Evolutionary conservation across 2,888 invertebrate genomes (phyloP).

Genomic region (Meta bourneti): DNA sequence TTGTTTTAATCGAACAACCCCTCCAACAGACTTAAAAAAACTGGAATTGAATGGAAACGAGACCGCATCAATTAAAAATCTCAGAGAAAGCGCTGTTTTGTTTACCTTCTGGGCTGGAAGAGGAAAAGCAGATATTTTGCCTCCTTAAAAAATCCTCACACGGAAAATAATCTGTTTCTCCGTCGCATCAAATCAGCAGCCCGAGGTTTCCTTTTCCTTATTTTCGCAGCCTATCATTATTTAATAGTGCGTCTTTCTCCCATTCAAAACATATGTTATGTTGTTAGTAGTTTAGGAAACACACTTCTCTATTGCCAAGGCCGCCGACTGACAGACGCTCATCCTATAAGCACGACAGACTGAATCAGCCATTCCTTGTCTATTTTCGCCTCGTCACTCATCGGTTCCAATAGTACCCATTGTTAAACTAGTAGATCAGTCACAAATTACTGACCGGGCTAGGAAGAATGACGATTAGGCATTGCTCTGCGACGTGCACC

Average conservation of each 20-base stretch:
- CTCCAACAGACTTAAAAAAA: too few species aligned
- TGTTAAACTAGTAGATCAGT: too few species aligned
- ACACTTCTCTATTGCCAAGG: constrained; percentile 50
- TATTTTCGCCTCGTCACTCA: too few species aligned
- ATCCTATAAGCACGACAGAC: neutral
- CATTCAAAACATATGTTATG: constrained; percentile 44
- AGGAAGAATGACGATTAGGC: too few species aligned
- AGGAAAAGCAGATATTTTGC: neutral
- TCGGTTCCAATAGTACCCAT: too few species aligned
- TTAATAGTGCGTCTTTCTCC: constrained; percentile 33
- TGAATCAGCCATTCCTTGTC: too few species aligned
- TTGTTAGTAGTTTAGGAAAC: constrained; percentile 39
- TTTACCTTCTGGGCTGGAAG: neutral
- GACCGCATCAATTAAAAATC: too few species aligned
- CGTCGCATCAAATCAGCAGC: neutral
- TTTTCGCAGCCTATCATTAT: constrained; percentile 55
- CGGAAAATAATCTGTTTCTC: constrained; percentile 26
- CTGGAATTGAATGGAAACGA: too few species aligned
- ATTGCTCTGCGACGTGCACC: too few species aligned
- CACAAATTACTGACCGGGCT: too few species aligned
- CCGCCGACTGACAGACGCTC: constrained; percentile 38
- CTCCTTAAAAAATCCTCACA: neutral
- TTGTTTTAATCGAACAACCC: too few species aligned
- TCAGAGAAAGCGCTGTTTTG: neutral
- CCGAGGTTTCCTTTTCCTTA: constrained; percentile 57